These are phyloP conservation scores for Ophonus ardosiacus DNA, from an alignment of 2,888 invertebrate species.

Conservation along the genomic window DNA sequence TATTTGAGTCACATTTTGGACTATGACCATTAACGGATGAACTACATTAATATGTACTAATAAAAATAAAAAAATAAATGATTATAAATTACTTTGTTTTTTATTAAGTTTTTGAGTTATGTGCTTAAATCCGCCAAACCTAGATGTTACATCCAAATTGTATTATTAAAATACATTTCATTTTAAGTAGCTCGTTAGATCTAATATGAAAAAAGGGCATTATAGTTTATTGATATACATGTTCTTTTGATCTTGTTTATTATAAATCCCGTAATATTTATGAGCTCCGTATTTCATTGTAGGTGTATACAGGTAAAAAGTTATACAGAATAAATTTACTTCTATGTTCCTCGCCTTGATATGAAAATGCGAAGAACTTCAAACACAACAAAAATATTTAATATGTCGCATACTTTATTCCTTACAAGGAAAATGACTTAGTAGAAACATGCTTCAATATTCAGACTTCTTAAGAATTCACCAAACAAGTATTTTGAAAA, in stretches of 20 bases:
- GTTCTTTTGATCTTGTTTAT: neutral
- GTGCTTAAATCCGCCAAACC: no score
- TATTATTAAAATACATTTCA: no score
- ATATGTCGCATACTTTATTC: conserved; percentile 14
- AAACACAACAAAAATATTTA: neutral
- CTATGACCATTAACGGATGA: no score
- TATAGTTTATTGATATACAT: neutral
- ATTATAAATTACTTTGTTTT: no score
- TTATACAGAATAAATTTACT: neutral
- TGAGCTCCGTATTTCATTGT: neutral
- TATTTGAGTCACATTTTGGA: no score
- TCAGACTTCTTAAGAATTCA: neutral
- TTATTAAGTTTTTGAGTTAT: no score
- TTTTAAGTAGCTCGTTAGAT: no score
- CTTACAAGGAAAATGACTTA: conserved; percentile 1
- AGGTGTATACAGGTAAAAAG: neutral
- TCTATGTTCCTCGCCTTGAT: neutral
- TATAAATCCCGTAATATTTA: neutral
- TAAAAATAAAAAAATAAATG: no score
- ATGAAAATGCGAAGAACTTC: neutral
- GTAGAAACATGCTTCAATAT: conserved; percentile 3
- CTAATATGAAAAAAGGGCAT: neutral
- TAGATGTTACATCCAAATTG: no score
- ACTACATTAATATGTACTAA: no score
- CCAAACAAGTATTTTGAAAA: neutral